Evolutionary conservation across 2,113 vertebrate species (phyloP), one percentile per base, ranked within the genome.

Genomic region (Takifugu flavidus): DNA sequence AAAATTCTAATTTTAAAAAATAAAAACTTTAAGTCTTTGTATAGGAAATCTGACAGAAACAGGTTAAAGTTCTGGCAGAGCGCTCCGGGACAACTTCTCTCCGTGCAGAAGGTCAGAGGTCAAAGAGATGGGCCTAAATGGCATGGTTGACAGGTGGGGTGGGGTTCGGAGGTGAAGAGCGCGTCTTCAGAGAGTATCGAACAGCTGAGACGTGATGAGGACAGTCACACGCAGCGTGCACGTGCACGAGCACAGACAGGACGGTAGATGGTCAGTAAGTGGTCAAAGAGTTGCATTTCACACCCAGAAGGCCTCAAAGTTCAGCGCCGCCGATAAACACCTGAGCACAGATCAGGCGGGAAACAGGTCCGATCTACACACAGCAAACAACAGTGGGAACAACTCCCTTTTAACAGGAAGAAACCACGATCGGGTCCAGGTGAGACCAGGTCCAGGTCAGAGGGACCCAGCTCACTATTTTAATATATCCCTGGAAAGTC

Each of bases 141-240:
- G 39, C 12, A 57, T 47, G 5, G 45, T 7, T 10, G 45, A 13
- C 2, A 12, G 13, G 45, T 47, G 45, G 45, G 45, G 45, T 10
- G 4, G n/a, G 45, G n/a, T 51, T 72, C 26, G 46, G 45, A 70
- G 47, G 80, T 72, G 77, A 75, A 25, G 46, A 79, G 65, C 59
- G 58, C 49, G 13, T 7, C 58, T 49, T 12, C n/a, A 42, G 53
- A 34, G 31, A 39, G 34, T 39, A 10, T 39, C 8, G 7, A 39
- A 39, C 34, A 39, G 34, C 34, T 39, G 7, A 1, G 34, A 39
- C 34, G 4, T 10, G 34, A 39, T 6, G 34, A 39, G 1, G 34
- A 39, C 34, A 70, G 52, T 77, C 67, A 79, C 56, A 77, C 53
- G 13, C 62, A 69, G 71, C 82, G 82, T 84, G 86, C 29, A 75